A percentile compares a stretch with the other conserved stretches of the same genome.
Evolutionary conservation across 2,113 vertebrate genomes (phyloP).

Genomic region (Catharus fuscescens): DNA sequence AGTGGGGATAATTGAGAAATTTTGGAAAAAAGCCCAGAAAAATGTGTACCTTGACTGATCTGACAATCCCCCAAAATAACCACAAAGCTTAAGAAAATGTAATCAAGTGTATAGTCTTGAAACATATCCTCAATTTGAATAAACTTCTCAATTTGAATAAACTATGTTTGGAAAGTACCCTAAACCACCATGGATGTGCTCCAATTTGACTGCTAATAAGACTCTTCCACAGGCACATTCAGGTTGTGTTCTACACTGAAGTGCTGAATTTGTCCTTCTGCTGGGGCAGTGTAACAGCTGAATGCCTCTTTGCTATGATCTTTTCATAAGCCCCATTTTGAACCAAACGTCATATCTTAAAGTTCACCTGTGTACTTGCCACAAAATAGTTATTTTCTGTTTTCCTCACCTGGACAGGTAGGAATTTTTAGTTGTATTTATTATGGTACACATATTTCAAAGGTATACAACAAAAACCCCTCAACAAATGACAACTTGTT

Average conservation of each 20-base stretch:
- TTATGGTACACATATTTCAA: not conserved
- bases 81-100: not conserved
- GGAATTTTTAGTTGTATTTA: not conserved
- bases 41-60: rapidly evolving
- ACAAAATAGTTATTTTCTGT: not conserved
- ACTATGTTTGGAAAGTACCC: not conserved
- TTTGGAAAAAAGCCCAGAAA: not conserved
- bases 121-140: not conserved
- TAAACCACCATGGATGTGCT: not conserved
- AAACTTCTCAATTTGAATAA: not conserved
- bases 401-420: not conserved
- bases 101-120: not conserved
- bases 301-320: not conserved
- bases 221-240: not conserved
- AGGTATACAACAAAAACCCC: rapidly evolving
- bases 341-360: not conserved
- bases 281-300: not conserved
- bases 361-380: not conserved
- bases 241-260: not conserved
- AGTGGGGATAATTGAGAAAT: not conserved
- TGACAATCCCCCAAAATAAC: not conserved
- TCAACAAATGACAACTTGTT: not conserved
- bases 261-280: not conserved
- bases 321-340: not conserved
- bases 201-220: not conserved